phyloP scores from a whole-genome alignment of 2,797 vertebrate species.

The Acridotheres tristis region DNA sequence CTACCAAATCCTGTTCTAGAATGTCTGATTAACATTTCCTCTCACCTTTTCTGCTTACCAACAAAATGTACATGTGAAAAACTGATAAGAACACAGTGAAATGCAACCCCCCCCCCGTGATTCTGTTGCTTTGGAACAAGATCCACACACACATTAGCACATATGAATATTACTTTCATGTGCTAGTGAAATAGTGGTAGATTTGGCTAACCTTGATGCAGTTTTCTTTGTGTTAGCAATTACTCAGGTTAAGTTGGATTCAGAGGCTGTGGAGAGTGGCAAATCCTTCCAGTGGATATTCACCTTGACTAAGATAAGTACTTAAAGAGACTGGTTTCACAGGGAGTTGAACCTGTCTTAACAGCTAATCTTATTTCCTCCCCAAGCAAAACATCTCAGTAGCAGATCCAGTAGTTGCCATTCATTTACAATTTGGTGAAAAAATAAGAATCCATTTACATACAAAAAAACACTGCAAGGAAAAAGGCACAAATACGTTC shows the following conservation, averaged over 20 bases:
- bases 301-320: neutral
- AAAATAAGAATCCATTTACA: neutral
- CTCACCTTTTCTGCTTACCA: neutral
- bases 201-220: neutral
- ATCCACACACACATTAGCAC: too few relatives aligned
- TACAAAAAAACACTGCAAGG: neutral
- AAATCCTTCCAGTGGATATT: neutral
- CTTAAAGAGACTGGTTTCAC: neutral
- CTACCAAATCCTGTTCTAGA: neutral
- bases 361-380: neutral
- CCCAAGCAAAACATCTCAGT: neutral
- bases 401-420: neutral
- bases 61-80: neutral
- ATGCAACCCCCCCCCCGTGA: accelerated
- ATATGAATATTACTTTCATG: neutral
- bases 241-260: neutral
- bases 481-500: accelerated
- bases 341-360: neutral
- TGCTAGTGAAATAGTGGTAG: neutral
- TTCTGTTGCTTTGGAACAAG: neutral
- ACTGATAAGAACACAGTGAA: neutral
- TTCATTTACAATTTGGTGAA: neutral
- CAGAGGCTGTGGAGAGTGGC: neutral
- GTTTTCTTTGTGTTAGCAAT: neutral
- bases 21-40: neutral